These are phyloP conservation scores for Lagenorhynchus albirostris DNA, from an alignment of 2,113 vertebrate genomes.

Conservation along the genomic window DNA sequence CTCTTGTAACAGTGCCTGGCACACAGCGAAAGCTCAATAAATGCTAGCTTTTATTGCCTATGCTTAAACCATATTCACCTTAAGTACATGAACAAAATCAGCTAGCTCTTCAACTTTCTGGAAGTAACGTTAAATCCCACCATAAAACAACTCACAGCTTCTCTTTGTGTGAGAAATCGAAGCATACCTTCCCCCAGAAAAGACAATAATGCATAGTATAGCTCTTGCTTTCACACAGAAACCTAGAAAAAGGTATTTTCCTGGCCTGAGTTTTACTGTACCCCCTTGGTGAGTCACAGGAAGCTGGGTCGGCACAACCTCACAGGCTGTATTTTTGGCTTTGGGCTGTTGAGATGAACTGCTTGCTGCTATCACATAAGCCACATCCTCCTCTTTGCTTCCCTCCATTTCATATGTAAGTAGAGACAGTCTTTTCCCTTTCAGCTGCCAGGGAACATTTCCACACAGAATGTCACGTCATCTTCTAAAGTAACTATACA, in stretches of 20 bases:
- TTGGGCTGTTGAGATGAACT: background rate
- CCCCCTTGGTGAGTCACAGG: background rate
- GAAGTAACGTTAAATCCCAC: background rate
- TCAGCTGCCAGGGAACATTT: background rate
- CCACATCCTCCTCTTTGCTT: background rate
- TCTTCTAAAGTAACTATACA: constrained; percentile 12
- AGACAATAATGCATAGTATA: background rate
- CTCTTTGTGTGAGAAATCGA: background rate
- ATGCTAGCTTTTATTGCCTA: background rate
- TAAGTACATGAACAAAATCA: background rate
- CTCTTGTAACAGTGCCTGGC: background rate
- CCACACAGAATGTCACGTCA: constrained; percentile 1
- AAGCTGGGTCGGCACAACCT: background rate
- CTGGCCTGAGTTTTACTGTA: background rate
- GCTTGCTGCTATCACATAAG: background rate
- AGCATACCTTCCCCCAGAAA: background rate
- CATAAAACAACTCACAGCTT: background rate
- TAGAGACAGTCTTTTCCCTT: background rate
- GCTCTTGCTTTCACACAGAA: background rate
- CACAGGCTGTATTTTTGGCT: background rate
- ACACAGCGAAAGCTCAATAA: background rate
- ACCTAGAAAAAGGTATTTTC: background rate
- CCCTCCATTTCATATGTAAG: background rate
- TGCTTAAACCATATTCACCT: background rate
- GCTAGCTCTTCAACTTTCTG: background rate